Base-by-base conservation (phyloP, 2,797 vertebrate genomes). In the Coilia nasus region DNA sequence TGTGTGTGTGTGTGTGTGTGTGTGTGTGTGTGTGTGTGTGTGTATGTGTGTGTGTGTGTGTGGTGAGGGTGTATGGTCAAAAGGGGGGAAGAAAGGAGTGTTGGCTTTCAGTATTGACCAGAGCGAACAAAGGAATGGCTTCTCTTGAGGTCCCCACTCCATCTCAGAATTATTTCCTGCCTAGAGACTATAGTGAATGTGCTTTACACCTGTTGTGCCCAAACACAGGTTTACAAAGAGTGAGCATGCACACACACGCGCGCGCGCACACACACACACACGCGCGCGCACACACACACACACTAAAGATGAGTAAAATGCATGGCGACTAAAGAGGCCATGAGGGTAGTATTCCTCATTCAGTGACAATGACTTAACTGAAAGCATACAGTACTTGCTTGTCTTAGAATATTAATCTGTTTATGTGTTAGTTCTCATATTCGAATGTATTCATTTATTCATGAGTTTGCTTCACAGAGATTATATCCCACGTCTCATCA, bases 391-490 rank as follows among this genome's bases (percentile, higher is more conserved):
- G 60, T 80, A 31, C 35, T 25, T 59, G 21, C 60, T 31, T 54
- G 0, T 12, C 50, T 21, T 41, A 35, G 54, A 78, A 41, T 25
- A 83, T 59, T 67, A 25, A 67, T 54, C 2, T 75, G 67, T 35
- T 35, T 35, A 75, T 75, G 28, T 75, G 67, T 75, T 41, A 35
- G 67, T 75, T 75, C 67, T 75, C 44, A 28, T 67, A 59, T 56
- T 46, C 54, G 46, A 64, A 23, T 83, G 41, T 56, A 54, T 82
- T 83, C 62, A 81, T 86, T 87, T 87, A 71, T 67, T 71, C 31
- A 81, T 31, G 17, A 44, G 14, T 46, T 82, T 89, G 88, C 90
- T 90, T 86, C 89, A 90, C 50, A 90, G 64, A 44, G 90, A 44
- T 86, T 75, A n/a, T 41, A n/a, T 87, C 87, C 75, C 84, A 84